These are phyloP conservation scores for Littorina saxatilis DNA, from an alignment of 1,140 invertebrate genomes.

Conservation along the genomic window DNA sequence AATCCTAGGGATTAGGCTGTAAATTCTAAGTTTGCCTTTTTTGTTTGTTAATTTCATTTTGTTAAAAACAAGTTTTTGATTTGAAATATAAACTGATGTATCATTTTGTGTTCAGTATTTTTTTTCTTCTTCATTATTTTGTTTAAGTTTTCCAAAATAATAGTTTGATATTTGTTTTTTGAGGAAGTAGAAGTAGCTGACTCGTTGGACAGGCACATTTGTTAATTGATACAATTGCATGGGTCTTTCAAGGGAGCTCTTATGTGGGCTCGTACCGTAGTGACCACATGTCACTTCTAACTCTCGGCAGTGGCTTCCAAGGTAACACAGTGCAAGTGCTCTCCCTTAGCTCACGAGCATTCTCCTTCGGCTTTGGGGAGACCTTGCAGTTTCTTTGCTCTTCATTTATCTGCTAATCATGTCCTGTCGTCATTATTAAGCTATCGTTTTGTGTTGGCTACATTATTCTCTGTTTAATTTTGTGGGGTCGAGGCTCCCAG, in stretches of 20 bases:
- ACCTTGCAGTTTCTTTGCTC: constrained; percentile 13
- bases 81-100: no score
- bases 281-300: constrained; percentile 34
- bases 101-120: no score
- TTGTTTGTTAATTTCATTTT: no score
- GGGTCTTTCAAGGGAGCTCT: constrained; percentile 40
- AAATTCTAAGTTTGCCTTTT: no score
- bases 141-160: no score
- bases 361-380: not conserved
- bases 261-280: constrained; percentile 41
- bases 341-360: not conserved
- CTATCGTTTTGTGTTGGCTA: not conserved
- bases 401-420: constrained; percentile 33
- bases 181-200: no score
- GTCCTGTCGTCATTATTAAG: not conserved
- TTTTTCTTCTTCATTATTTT: no score
- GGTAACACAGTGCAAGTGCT: constrained; percentile 31
- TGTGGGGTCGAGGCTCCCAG: not conserved
- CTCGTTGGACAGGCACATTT: no score
- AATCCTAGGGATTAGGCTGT: no score
- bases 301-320: constrained; percentile 33
- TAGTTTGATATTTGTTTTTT: no score
- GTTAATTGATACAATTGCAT: constrained; percentile 22
- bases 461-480: not conserved
- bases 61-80: no score